Conservation (phyloP, 2,888 invertebrate species). For the Plagiodera versicolora region DNA sequence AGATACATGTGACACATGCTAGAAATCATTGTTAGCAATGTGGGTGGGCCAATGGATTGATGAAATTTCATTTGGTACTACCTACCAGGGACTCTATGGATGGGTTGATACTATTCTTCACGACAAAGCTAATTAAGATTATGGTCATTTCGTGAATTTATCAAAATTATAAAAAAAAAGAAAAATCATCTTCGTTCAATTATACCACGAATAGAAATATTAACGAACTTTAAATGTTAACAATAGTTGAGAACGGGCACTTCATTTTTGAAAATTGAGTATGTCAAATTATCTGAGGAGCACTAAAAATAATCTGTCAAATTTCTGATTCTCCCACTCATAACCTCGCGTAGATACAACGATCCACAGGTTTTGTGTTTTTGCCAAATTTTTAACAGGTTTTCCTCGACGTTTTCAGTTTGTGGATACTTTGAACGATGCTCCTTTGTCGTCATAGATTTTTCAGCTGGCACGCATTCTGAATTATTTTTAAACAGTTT, state of each 20-base stretch:
- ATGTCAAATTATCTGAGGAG: not conserved
- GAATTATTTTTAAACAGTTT: slow-evolving; percentile 27
- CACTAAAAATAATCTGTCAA: not conserved
- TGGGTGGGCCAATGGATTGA: not conserved
- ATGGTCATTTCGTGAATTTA: no score
- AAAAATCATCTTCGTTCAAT: no score
- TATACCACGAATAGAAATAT: no score
- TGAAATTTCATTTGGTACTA: not conserved
- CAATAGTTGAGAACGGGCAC: no score
- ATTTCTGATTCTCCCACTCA: not conserved
- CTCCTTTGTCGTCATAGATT: slow-evolving; percentile 27
- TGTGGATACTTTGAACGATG: slow-evolving; percentile 37
- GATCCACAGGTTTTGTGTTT: slow-evolving; percentile 27
- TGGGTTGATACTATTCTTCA: not conserved
- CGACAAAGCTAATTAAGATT: no score
- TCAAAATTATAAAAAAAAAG: no score
- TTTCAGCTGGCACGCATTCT: slow-evolving; percentile 22
- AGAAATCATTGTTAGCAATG: not conserved
- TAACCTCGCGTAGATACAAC: slow-evolving; percentile 11
- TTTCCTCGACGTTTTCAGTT: slow-evolving; percentile 36
- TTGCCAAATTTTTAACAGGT: slow-evolving; percentile 41
- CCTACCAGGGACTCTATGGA: not conserved
- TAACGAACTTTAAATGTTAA: no score
- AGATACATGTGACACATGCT: not conserved
- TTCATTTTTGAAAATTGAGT: no score